These are phyloP conservation scores for Heliconius hermathena DNA, from an alignment of 1,140 invertebrate species.

Conservation along the genomic window DNA sequence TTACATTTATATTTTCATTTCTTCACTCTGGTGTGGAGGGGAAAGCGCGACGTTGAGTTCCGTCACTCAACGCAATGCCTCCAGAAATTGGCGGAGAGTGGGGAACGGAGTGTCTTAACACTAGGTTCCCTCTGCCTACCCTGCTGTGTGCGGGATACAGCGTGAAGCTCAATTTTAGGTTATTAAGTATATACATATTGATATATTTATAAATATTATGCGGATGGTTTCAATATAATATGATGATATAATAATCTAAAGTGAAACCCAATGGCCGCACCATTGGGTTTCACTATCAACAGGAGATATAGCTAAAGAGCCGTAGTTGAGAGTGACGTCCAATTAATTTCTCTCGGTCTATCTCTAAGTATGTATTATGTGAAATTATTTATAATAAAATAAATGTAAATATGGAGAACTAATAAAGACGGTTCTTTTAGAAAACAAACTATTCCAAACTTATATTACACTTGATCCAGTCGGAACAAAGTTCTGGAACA, in stretches of 20 bases:
- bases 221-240: no score
- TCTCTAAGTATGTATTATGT: neutral
- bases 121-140: no score
- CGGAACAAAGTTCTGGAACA: conserved; percentile 1
- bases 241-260: neutral
- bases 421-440: neutral
- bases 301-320: neutral
- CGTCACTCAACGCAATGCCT: no score
- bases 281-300: neutral
- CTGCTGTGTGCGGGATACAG: no score
- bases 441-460: neutral
- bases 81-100: no score
- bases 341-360: neutral
- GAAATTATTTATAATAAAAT: neutral
- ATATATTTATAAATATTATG: no score
- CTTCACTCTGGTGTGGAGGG: no score
- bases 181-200: no score
- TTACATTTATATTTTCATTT: no score
- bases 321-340: neutral
- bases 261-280: neutral
- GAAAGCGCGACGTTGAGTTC: no score
- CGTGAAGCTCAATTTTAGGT: no score
- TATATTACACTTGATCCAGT: neutral
- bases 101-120: no score
- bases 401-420: neutral